Evolutionary conservation across 2,888 invertebrate species (phyloP), one percentile per base, ranked within the genome.

Genomic region (Ectemnius cavifrons): DNA sequence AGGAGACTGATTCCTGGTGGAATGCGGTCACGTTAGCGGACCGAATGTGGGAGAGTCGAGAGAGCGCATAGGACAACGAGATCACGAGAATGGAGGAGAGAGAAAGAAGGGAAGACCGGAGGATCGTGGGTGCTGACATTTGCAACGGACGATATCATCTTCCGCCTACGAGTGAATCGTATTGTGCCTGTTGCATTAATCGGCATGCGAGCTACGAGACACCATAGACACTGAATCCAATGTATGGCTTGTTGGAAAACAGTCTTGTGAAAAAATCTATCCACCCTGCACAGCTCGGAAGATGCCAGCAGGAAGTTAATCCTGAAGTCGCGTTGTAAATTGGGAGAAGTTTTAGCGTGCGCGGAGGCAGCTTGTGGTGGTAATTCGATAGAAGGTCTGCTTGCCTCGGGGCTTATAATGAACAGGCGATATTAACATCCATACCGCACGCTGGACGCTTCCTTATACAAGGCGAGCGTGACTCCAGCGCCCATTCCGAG

Each of bases 11-110:
- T 87, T 85, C 80, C 74, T 79, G 64, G 59, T 70, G 87, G 87
- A 87, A 87, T 87, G 86, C 86, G 87, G 87, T 87, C 86, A 84
- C 82, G 79, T 85, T 84, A 78, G 82, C 37, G 37, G 67, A 77
- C 78, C 79, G 76, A 84, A 83, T 82, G 81, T 82, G 82, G 78
- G 83, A 85, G 85, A 85, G 81, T 63, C 79, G 56, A 62, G 75
- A 45, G 60, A 62, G 67, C 49, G 57, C 65, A 71, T 46, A 16
- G 61, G 11, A 59, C 16, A 52, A 11, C 52, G 52, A 52, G 52
- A 52, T 52, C 14, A 52, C 4, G 52, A 52, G 52, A 52, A 27
- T 60, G 45, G 57, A 13, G 57, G 71, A 52, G 63, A 45, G 68
- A 68, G 56, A 71, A 37, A 11, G 37, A 37, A 11, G 49, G 67